Evolutionary conservation across 2,797 vertebrate genomes (phyloP), one percentile per base, ranked within the genome.

Genomic region (Coregonus ussuriensis): DNA sequence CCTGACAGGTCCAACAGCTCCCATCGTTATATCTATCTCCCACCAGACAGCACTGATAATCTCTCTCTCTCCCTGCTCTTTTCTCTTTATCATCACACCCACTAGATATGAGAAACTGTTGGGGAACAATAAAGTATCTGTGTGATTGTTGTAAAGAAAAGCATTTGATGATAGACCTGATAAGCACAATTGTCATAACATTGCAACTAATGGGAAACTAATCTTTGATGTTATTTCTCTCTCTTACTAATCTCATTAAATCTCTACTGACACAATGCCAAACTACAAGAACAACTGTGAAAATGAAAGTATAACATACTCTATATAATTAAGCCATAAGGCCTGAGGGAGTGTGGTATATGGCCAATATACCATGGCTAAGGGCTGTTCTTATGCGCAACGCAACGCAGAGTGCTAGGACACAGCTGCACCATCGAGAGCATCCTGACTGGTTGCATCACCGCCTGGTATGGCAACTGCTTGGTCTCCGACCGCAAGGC

Each of bases 171-270:
- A 47, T 47, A 47, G 41, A 47, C 41, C 9, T 47, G 7, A 47
- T 47, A 47, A 47, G 41, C 9, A 47, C 77, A 87, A 81, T 83
- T 90, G 85, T 90, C 88, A 85, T 74, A 77, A 80, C 81, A 75
- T 77, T 81, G 84, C 78, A 89, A 90, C 81, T 82, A 88, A 90
- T 83, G 81, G 78, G 82, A 81, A 81, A 52, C 14, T 25, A 37
- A 89, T 90, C 88, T 75, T 82, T 88, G 82, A 76, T 82, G 80
- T 84, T 81, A 33, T 90, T 86, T 84, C 89, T 79, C 79, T 86
- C 84, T 84, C 84, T 86, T 89, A 87, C 83, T 85, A 87, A 87
- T 89, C 89, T 87, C 66, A n/a, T 91, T 89, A 80, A 25, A 75
- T 80, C 71, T 81, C 84, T 84, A 77, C 82, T 74, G 85, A 82